These are phyloP conservation scores for Macrotus californicus DNA, from an alignment of 2,113 vertebrate genomes.

Conservation along the genomic window DNA sequence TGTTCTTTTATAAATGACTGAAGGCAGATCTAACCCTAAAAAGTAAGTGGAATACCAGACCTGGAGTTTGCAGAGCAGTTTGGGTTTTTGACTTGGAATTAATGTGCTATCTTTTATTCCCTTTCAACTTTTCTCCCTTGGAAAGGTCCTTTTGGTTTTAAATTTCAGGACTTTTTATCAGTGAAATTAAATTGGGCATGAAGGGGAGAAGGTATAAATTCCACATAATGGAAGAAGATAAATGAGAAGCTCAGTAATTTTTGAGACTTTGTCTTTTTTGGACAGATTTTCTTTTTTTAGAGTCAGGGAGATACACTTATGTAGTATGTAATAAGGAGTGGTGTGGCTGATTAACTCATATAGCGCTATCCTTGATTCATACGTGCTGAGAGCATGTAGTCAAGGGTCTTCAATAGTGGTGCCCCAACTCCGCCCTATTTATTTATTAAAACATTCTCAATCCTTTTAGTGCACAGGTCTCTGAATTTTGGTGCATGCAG, in stretches of 20 bases:
- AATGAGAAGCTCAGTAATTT: background rate
- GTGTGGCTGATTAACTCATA: background rate
- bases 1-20: background rate
- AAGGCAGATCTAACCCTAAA: background rate
- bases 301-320: background rate
- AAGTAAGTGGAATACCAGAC: background rate
- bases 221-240: background rate
- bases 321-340: background rate
- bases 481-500: background rate
- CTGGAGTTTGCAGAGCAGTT: background rate
- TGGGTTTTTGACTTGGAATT: slow-evolving; percentile 28
- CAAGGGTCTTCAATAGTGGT: background rate
- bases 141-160: background rate
- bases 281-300: background rate
- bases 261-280: slow-evolving; percentile 10
- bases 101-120: background rate
- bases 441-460: background rate
- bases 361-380: background rate
- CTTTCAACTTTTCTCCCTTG: background rate
- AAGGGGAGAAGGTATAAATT: background rate
- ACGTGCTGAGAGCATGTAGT: background rate
- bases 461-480: background rate
- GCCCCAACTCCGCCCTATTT: background rate
- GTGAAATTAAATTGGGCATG: background rate
- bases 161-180: slow-evolving; percentile 25